phyloP scores from a whole-genome alignment of 1,140 invertebrate genomes.

The Caligus rogercresseyi region DNA sequence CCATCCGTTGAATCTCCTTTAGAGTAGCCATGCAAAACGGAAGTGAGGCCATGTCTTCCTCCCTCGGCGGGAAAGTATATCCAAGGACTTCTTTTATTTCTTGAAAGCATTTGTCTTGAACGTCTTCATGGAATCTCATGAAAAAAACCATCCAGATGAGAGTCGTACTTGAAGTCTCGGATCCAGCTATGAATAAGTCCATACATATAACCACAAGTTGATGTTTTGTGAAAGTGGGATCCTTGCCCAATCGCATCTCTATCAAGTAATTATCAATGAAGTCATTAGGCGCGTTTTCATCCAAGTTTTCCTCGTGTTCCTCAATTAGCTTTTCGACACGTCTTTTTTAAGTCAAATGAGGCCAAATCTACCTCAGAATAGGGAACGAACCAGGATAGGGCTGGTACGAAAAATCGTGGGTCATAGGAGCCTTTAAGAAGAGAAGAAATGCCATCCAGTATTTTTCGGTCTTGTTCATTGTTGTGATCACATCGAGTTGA shows the following conservation, averaged over 20 bases:
- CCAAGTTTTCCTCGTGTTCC: constrained; percentile 27
- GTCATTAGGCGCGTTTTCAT: constrained; percentile 27
- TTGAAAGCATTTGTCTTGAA: constrained; percentile 44
- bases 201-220: constrained; percentile 14
- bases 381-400: background rate
- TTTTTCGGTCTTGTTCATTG: background rate
- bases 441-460: background rate
- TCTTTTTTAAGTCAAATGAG: background rate
- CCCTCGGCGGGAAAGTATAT: constrained; percentile 4
- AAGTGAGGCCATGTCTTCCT: background rate
- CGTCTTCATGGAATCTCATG: constrained; percentile 41
- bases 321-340: background rate
- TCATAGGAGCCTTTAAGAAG: background rate
- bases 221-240: background rate
- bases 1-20: constrained; percentile 19
- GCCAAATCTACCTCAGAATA: background rate
- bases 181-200: constrained; percentile 23
- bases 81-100: constrained; percentile 44
- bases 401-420: background rate
- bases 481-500: constrained; percentile 8
- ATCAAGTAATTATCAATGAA: constrained; percentile 31
- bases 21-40: constrained; percentile 14
- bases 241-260: constrained; percentile 24
- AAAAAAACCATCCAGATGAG: constrained; percentile 49
- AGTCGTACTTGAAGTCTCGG: constrained; percentile 47